Evolutionary conservation across 2,797 vertebrate species (phyloP), one percentile per base, ranked within the genome.

Genomic region (Hydrolagus colliei): DNA sequence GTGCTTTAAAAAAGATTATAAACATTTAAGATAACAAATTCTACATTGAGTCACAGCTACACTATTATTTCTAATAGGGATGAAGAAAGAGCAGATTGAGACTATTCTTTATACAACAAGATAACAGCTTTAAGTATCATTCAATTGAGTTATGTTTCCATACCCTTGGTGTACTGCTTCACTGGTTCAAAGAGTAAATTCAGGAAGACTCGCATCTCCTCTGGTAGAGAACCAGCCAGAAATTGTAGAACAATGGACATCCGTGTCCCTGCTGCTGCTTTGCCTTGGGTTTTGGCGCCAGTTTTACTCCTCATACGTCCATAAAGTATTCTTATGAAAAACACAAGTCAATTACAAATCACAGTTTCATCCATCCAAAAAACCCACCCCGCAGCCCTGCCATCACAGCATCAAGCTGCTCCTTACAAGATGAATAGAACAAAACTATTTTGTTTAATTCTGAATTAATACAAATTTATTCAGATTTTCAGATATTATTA

Each of bases 281-380:
- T 98, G 68, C 98, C 96, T 89, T 99, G 97, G 11, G 98, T 97
- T 92, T 95, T 98, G 89, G 91, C 98, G 86, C 97, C 96, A 0
- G 95, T 95, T 93, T 96, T 98, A 85, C 95, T 96, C 90, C 95
- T 96, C 95, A 99, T 96, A 72, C 98, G 95, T 1, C 98, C 98
- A 61, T 96, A 98, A 63, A 99, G 92, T 90, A 99, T 94, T 92
- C 98, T 99, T 91, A 12, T 87, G 91, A 86, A 88, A 52, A 22
- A 18, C 32, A 52, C 12, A n/a, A 1, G 61, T 27, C 27, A 27
- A 52, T 52, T 2, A 52, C 35, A 52, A 22, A 87, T 1, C 77
- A 89, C 88, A 88, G 6, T 52, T 52, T 52, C 41, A 52, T 52
- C 6, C 41, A 3, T 52, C 41, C 41, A 52, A 6, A 52, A 52